Conservation (phyloP, 1,140 invertebrate genomes). For the Drosophila miranda region DNA sequence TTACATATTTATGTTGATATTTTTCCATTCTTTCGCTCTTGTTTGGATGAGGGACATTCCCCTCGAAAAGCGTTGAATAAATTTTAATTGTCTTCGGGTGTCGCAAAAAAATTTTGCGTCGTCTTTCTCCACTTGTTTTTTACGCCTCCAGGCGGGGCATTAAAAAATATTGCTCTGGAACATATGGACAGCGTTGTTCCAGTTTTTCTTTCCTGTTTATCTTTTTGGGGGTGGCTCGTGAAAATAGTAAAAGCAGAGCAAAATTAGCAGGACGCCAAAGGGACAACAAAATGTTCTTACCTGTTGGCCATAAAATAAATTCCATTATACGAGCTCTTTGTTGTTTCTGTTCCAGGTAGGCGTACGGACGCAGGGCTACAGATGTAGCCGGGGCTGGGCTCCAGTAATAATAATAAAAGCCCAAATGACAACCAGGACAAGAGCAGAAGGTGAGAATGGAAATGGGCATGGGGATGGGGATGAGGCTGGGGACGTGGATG, state of each 20-base stretch:
- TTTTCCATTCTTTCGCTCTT: conserved; percentile 38
- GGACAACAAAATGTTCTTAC: conserved; percentile 74
- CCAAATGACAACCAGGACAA: conserved; percentile 45
- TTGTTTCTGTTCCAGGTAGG: conserved; percentile 21
- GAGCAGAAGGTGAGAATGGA: conserved; percentile 4
- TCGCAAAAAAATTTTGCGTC: conserved; percentile 48
- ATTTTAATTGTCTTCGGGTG: conserved; percentile 80
- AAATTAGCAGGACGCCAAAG: conserved; percentile 69
- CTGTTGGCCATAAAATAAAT: conserved; percentile 80
- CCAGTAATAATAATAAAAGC: conserved; percentile 56
- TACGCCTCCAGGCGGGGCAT: conserved; percentile 64
- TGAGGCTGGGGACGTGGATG: no score
- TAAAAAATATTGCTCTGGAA: conserved; percentile 66
- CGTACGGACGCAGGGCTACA: no score
- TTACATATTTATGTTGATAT: conserved; percentile 76
- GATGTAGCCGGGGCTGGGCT: neutral
- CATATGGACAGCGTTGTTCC: conserved; percentile 62
- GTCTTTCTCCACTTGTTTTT: conserved; percentile 34
- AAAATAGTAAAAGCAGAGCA: conserved; percentile 71
- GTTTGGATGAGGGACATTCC: conserved; percentile 2
- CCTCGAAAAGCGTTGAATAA: conserved; percentile 68
- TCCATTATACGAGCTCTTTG: conserved; percentile 68
- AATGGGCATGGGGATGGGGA: neutral
- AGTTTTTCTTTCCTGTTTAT: conserved; percentile 15
- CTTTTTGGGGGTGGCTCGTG: neutral